phyloP scores from a whole-genome alignment of 1,140 invertebrate genomes.

The Ips nitidus region DNA sequence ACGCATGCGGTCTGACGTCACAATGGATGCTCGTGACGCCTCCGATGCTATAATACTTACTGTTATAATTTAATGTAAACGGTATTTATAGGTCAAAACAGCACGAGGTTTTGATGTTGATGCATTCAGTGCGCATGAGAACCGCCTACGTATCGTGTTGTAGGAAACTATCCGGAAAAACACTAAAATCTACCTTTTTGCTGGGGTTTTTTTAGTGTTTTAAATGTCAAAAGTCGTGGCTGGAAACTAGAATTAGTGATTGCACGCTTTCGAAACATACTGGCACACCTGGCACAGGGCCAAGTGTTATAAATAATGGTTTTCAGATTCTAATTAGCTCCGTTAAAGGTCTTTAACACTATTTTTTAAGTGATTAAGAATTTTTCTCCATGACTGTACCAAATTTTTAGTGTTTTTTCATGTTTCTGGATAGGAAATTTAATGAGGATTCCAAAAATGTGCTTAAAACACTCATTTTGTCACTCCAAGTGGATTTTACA shows the following conservation, averaged over 20 bases:
- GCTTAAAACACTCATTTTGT: no score
- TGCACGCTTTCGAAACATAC: conserved; percentile 24
- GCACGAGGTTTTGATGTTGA: conserved; percentile 32
- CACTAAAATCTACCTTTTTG: no score
- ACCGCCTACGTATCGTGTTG: neutral
- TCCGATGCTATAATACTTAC: conserved; percentile 29
- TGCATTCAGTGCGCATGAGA: neutral
- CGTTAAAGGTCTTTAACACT: conserved; percentile 8
- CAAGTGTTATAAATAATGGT: conserved; percentile 33
- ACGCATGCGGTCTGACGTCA: conserved; percentile 20
- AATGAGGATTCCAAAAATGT: no score
- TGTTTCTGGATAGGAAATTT: no score
- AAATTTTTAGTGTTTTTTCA: no score
- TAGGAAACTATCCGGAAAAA: no score
- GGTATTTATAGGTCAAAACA: conserved; percentile 32
- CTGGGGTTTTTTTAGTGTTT: no score
- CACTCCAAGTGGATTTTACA: no score
- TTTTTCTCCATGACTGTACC: neutral
- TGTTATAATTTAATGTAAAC: conserved; percentile 18
- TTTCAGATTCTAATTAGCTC: conserved; percentile 30
- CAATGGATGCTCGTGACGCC: conserved; percentile 25
- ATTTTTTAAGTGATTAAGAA: no score
- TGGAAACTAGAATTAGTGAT: neutral
- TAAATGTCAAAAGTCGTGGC: conserved; percentile 3
- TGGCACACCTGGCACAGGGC: conserved; percentile 25